phyloP scores from a whole-genome alignment of 1,140 invertebrate species.

The Rhizoglyphus robini region DNA sequence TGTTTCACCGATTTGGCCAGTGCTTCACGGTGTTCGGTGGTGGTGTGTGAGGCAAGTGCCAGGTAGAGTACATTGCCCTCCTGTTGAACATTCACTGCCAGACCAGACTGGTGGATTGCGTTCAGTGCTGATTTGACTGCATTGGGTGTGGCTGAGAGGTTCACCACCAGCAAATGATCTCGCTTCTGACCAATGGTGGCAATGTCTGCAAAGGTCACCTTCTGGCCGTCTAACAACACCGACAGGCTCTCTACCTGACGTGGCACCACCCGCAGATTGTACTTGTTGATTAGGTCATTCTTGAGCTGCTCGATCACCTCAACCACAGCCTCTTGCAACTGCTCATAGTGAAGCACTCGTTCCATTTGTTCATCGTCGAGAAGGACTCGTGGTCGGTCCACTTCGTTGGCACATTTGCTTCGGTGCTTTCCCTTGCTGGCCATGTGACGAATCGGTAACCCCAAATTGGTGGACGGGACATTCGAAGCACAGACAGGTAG shows the following conservation, averaged over 20 bases:
- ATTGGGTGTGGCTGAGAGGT: neutral
- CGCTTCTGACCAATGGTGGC: neutral
- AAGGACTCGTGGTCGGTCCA: neutral
- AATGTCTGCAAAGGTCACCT: neutral
- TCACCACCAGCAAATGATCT: neutral
- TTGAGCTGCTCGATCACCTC: neutral
- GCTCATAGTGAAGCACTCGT: neutral
- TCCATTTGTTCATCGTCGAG: neutral
- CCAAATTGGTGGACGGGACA: too few relatives aligned
- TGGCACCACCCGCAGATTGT: neutral
- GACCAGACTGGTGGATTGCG: neutral
- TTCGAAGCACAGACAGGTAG: too few relatives aligned
- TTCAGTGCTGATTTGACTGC: neutral
- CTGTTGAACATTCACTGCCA: neutral
- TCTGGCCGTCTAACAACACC: neutral
- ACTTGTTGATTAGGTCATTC: neutral
- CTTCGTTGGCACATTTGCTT: neutral
- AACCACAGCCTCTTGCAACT: neutral
- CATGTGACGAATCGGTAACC: too few relatives aligned
- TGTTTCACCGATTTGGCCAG: neutral
- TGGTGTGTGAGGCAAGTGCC: neutral
- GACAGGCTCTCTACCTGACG: neutral
- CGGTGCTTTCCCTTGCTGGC: conserved; percentile 6
- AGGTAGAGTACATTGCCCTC: neutral
- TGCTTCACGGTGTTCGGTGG: neutral